Conservation (phyloP, 1,140 invertebrate genomes). For the Pseudoatta argentina region DNA sequence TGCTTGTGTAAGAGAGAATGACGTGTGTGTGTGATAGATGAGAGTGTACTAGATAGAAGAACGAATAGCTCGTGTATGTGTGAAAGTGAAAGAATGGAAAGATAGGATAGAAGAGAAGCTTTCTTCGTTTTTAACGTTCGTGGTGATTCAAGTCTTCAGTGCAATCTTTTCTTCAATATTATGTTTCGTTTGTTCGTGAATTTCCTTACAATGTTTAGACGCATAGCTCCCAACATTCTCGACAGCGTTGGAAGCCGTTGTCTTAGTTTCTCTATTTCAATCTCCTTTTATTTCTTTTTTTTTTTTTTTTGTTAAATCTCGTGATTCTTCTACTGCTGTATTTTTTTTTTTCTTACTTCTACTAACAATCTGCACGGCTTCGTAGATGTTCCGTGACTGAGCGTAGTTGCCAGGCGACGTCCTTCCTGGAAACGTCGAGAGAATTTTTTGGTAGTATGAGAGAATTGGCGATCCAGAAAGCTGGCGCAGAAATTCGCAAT, state of each 20-base stretch:
- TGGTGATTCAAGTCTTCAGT: not conserved
- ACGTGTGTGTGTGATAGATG: conserved; percentile 64
- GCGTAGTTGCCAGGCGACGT: conserved; percentile 25
- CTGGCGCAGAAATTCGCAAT: not conserved
- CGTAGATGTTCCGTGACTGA: conserved; percentile 23
- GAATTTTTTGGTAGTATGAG: conserved; percentile 27
- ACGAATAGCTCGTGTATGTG: conserved; percentile 44
- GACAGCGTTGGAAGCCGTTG: not conserved
- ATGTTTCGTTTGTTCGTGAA: conserved; percentile 10
- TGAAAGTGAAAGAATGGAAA: conserved; percentile 35
- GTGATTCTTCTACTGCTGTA: not conserved
- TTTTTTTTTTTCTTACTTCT: conserved; percentile 29
- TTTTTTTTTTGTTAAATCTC: not conserved
- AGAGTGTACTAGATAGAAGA: conserved; percentile 19
- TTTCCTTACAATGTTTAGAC: conserved; percentile 21
- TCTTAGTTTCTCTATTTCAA: conserved; percentile 9
- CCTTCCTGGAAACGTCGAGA: not conserved
- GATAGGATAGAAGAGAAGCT: conserved; percentile 59
- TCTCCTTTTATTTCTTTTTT: conserved; percentile 5
- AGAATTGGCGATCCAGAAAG: conserved; percentile 27
- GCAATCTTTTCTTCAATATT: conserved; percentile 28
- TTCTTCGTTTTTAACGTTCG: conserved; percentile 53
- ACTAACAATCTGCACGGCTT: conserved; percentile 71
- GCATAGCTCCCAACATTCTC: not conserved
- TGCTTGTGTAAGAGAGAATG: conserved; percentile 64